These are phyloP conservation scores for Limnothrissa miodon DNA, from an alignment of 2,113 vertebrate genomes.

Conservation along the genomic window DNA sequence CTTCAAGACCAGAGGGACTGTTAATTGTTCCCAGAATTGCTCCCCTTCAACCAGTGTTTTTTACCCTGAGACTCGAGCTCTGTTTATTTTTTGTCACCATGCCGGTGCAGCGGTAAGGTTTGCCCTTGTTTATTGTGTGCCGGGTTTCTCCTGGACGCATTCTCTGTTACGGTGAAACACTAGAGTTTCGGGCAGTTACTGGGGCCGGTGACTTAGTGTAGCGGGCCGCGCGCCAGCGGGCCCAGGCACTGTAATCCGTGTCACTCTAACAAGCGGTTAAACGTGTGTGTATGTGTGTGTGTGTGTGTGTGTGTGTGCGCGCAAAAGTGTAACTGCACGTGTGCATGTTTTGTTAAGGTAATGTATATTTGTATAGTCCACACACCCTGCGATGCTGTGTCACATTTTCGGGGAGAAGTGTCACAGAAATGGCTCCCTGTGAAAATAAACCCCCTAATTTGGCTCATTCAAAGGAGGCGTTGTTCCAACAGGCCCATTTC, in stretches of 20 bases:
- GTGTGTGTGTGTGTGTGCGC: not conserved
- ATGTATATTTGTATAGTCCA: conserved; percentile 6
- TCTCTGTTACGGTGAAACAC: not conserved
- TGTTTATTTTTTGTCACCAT: conserved; percentile 4
- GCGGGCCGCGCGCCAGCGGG: not conserved
- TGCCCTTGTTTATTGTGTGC: not conserved
- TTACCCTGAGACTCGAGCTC: not conserved
- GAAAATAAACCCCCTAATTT: conserved; percentile 14
- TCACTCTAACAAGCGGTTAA: not conserved
- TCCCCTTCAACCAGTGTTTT: not conserved
- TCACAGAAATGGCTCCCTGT: not conserved
- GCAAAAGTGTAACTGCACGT: not conserved
- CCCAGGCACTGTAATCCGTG: not conserved
- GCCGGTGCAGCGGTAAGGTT: not conserved
- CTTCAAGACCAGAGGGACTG: not conserved
- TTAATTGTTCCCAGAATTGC: not conserved
- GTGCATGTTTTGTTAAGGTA: conserved; percentile 2
- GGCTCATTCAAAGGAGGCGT: conserved; percentile 1
- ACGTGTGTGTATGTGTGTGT: not conserved
- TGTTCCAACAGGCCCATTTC: not conserved
- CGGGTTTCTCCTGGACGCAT: not conserved
- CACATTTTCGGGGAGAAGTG: not conserved
- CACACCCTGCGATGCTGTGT: not conserved
- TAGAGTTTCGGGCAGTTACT: not conserved
- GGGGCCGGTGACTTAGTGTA: not conserved